Conservation (phyloP, 2,888 invertebrate species). For the Phortica magna region DNA sequence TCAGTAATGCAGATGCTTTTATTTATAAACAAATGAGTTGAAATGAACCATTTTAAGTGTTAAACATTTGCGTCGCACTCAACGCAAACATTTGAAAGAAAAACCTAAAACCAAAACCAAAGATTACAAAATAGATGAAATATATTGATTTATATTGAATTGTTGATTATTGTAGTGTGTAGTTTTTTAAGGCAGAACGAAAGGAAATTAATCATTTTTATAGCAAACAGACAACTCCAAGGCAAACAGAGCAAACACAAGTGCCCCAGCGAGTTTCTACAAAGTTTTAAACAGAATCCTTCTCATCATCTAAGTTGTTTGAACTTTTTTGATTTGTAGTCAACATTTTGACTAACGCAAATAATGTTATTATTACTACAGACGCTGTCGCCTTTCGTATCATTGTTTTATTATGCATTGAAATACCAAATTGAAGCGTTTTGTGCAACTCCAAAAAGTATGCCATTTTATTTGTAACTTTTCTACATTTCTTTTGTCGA, state of each 20-base stretch:
- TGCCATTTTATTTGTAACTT: constrained; percentile 31
- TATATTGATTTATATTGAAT: constrained; percentile 70
- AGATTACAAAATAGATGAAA: constrained; percentile 65
- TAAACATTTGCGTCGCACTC: constrained; percentile 36
- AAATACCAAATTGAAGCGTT: too few relatives aligned
- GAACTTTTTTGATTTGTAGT: neutral
- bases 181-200: constrained; percentile 41
- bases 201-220: too few relatives aligned
- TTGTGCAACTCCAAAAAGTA: neutral
- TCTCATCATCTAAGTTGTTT: neutral
- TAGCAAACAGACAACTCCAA: neutral
- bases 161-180: constrained; percentile 68
- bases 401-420: neutral
- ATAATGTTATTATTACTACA: constrained; percentile 24
- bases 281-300: neutral
- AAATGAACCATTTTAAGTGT: constrained; percentile 59
- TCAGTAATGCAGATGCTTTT: constrained; percentile 50
- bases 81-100: constrained; percentile 27
- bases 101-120: constrained; percentile 57
- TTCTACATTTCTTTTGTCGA: constrained; percentile 38
- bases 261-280: neutral
- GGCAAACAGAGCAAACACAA: neutral
- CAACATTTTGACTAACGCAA: neutral
- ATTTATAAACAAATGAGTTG: constrained; percentile 48
- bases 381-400: constrained; percentile 23